Evolutionary conservation across 2,797 vertebrate species (phyloP).

Genomic region (Enteromius treurensis): DNA sequence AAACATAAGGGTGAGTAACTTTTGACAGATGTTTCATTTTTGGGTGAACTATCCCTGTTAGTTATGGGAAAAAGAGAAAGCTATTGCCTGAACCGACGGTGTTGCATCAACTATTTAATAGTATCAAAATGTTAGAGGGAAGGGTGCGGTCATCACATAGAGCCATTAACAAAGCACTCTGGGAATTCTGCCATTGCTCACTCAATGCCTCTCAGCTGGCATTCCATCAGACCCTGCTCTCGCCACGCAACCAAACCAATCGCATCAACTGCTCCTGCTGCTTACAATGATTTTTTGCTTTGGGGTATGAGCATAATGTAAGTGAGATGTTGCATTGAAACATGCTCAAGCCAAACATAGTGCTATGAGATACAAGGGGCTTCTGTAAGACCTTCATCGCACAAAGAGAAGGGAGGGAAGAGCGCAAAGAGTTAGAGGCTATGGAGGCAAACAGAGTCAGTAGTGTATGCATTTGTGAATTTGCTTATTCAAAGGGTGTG

Average conservation of each 20-base stretch:
- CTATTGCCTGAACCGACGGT: slow-evolving; percentile 73
- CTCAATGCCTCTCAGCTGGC: slow-evolving; percentile 73
- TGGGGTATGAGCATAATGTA: slow-evolving; percentile 64
- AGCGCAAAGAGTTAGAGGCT: slow-evolving; percentile 31
- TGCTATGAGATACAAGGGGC: slow-evolving; percentile 65
- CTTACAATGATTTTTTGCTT: slow-evolving; percentile 57
- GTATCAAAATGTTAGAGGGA: slow-evolving; percentile 61
- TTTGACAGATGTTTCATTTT: background rate
- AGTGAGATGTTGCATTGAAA: slow-evolving; percentile 77
- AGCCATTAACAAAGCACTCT: slow-evolving; percentile 70
- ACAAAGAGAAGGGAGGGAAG: slow-evolving; percentile 22
- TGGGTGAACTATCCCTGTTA: background rate
- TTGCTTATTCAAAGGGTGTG: slow-evolving; percentile 22
- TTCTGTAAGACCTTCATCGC: slow-evolving; percentile 49
- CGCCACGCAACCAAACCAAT: slow-evolving; percentile 50
- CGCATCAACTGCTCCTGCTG: slow-evolving; percentile 51
- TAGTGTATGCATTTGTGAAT: background rate
- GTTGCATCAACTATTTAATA: slow-evolving; percentile 50
- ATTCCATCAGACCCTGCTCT: slow-evolving; percentile 71
- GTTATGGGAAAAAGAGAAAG: background rate
- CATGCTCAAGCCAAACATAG: slow-evolving; percentile 84
- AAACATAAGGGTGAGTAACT: background rate
- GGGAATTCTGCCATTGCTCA: slow-evolving; percentile 71
- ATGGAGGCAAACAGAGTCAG: background rate
- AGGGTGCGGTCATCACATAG: slow-evolving; percentile 68